Evolutionary conservation across 2,797 vertebrate species (phyloP).

Genomic region (Eidolon dupreanum): DNA sequence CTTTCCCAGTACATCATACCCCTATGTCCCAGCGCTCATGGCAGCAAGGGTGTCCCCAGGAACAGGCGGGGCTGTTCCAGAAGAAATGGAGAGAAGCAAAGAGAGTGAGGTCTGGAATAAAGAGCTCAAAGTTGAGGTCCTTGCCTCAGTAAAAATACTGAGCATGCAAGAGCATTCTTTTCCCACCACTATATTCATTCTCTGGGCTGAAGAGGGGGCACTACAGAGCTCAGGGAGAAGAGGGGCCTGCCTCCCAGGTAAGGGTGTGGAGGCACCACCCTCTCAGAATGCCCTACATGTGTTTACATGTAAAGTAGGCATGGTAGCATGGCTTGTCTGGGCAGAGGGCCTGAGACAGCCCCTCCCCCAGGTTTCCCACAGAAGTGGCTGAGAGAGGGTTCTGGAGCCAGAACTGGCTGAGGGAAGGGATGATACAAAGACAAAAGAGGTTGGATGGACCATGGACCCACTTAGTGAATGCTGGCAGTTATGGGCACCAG

Average conservation of each 20-base stretch:
- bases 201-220: not conserved
- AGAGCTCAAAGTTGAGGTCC: not conserved
- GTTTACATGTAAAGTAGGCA: rapidly evolving
- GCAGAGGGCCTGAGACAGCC: not conserved
- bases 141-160: not conserved
- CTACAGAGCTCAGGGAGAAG: not conserved
- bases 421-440: not conserved
- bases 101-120: not conserved
- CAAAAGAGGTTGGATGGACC: not conserved
- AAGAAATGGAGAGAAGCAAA: not conserved
- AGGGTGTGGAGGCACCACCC: not conserved
- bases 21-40: not conserved
- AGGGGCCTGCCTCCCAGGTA: not conserved
- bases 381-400: not conserved
- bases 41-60: not conserved
- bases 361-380: not conserved
- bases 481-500: not conserved
- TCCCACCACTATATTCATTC: not conserved
- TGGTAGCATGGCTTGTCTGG: not conserved
- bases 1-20: not conserved
- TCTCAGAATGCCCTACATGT: not conserved
- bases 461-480: not conserved
- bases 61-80: not conserved
- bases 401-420: not conserved
- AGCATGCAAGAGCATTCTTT: not conserved